Evolutionary conservation across 2,797 vertebrate species (phyloP), one percentile per base, ranked within the genome.

Genomic region (Epinephelus awoara): DNA sequence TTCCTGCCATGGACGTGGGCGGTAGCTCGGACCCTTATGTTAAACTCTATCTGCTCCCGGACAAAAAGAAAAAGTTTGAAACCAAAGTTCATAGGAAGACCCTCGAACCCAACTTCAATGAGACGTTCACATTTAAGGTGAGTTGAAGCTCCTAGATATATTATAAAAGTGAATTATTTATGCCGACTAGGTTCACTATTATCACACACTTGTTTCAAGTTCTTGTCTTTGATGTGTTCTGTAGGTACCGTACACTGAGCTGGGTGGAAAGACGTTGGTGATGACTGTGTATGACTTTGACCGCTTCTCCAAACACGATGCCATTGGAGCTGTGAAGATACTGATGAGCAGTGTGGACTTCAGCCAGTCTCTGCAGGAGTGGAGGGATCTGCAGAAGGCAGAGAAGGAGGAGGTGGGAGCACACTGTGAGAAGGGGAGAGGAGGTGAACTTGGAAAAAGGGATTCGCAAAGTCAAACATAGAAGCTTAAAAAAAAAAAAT

Each of bases 1-100:
- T 99, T 73, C 98, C 98, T 27, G 98, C 97, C 44, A 96, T 99
- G 93, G 98, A 99, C 84, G 97, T 99, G 93, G 97, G 98, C 21
- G 98, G 98, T 3, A 98, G 97, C 9, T 99, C 98, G 21, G 98
- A 99, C 87, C 98, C 98, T 10, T 99, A 99, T 0, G 98, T 99
- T 75, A 99, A 99, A 93, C 94, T 99, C 42, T 98, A 96, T 85
- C 93, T 99, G 80, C 96, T 98, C 46, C 98, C 98, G 2, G 98
- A 99, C 94, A 99, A 99, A 91, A 99, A 99, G 96, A 99, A 99
- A 92, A 99, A 99, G 93, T 99, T 97, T 87, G 98, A 99, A 93
- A 99, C 98, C 55, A 99, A 99, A 94, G 96, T 99, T 88, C 98
- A 99, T 83, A 95, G 98, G 81, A 99, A 99, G 94, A 98, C 97